Evolutionary conservation across 30 jellyfish, hydroid and myxozoan species (phyloP), one percentile per base, ranked within the genome.

Genomic region (Chrysaora quinquecirrha): DNA sequence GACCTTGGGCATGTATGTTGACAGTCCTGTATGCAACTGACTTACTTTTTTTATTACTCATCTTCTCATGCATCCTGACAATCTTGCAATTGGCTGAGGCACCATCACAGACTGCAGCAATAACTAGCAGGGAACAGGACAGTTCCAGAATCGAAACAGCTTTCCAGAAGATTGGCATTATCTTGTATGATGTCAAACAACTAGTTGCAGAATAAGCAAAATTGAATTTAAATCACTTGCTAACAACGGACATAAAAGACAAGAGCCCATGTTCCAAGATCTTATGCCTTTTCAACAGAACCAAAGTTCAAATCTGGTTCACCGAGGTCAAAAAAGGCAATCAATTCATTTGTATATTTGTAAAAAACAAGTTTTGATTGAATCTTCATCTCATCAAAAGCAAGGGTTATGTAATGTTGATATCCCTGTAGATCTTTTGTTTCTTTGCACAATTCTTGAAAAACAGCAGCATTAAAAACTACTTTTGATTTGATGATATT

Each of bases 91-190:
- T 73, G 76, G 85, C 49, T 21, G 76, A 38, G 14, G 90, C 87
- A 16, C 90, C 88, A 48, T 80, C 90, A 18, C 50, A 80, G 11
- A 80, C 86, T 10, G 75, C 87, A 9, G 86, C 90, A 12, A 80
- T 66, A 32, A 80, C 87, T 20, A 19, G 47, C 6, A 63, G 58
- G 24, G 30, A 19, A 46, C 86, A 80, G 31, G 34, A 18, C 3
- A 80, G 56, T 47, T 64, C 87, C 60, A 80, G 12, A 30, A 67
- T 43, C 6, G 87, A 23, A 31, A 80, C 90, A 21, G 88, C 88
- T 47, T 66, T 62, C 90, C 75, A 80, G 64, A 80, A 80, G 35
- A 64, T 30, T 80, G 90, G 10, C 88, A 66, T 80, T 1, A 80
- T 31, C 48, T 80, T 65, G 25, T 1, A 24, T 32, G 58, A n/a